Evolutionary conservation across 2,797 vertebrate genomes (phyloP), one percentile per base, ranked within the genome.

Genomic region (Scomberomorus guttatus): DNA sequence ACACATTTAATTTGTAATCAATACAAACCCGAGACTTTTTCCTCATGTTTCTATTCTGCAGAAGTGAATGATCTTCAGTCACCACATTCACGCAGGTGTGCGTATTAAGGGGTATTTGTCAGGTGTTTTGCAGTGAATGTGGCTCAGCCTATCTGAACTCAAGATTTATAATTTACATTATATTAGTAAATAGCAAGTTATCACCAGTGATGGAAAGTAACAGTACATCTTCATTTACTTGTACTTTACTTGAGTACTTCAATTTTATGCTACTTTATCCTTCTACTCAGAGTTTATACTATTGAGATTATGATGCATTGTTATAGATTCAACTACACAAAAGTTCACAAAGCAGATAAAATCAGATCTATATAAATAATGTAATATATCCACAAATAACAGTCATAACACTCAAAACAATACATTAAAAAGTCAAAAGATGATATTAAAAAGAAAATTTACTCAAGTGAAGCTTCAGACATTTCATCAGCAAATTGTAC

Each of bases 61-160:
- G 37, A 55, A 3, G 11, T 64, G 18, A 71, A 63, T 25, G 15
- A 48, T 52, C 42, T 20, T 27, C n/a, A 34, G 12, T 17, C 27
- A 1, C 3, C n/a, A n/a, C 42, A 42, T 3, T 56, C n/a, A 13
- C n/a, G 42, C 58, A 67, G 46, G 8, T 34, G 65, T 14, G 25
- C 37, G 39, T 50, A 9, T 55, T 27, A 54, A 37, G 48, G 48
- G 65, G 44, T 64, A 46, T 69, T 57, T 78, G 24, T 57, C 22
- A 63, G 56, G 20, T 29, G 48, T 60, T 58, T 60, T 52, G 18
- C 64, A 54, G 24, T 24, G 39, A 17, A 18, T 17, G 44, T 48
- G 44, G 44, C 15, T 48, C 44, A 44, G 42, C 13, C n/a, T 14
- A 48, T 34, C 39, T 42, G 25, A 57, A 27, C 22, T 18, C 22